Percentiles rank a stretch among this genome's conserved stretches.
Conservation (phyloP, 2,888 invertebrate species). For the Lycocerus yunnanus region DNA sequence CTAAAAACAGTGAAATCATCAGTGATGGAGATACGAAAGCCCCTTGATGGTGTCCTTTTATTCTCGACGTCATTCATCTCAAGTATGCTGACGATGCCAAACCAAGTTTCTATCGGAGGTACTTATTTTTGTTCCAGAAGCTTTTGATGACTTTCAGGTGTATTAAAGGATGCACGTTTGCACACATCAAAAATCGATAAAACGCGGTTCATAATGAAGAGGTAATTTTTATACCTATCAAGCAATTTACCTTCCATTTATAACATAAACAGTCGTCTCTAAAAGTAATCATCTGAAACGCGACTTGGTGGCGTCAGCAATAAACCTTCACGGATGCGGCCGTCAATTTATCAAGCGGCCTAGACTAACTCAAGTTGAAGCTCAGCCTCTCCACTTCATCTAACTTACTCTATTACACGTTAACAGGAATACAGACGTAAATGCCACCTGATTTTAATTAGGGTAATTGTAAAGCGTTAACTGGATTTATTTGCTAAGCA, state of each 20-base stretch:
- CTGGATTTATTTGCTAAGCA: conserved; percentile 40
- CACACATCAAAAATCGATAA: not conserved
- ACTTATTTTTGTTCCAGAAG: conserved; percentile 26
- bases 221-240: conserved; percentile 26
- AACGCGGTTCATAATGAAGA: not conserved
- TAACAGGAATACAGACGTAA: conserved; percentile 35
- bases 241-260: conserved; percentile 33
- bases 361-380: conserved; percentile 30
- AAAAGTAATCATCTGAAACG: conserved; percentile 42
- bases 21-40: not conserved
- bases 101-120: conserved; percentile 20
- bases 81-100: conserved; percentile 30
- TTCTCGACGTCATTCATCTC: conserved; percentile 19
- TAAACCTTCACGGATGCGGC: conserved; percentile 44
- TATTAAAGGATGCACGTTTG: conserved; percentile 12
- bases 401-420: conserved; percentile 31
- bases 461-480: conserved; percentile 38
- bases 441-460: conserved; percentile 42
- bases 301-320: conserved; percentile 46
- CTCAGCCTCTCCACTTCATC: conserved; percentile 29
- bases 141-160: conserved; percentile 31
- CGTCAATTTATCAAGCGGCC: conserved; percentile 47
- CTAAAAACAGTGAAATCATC: not conserved
- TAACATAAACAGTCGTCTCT: conserved; percentile 40
- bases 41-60: conserved; percentile 18